Evolutionary conservation across 2,113 vertebrate species (phyloP).

Genomic region (Potamarius usumacintae): DNA sequence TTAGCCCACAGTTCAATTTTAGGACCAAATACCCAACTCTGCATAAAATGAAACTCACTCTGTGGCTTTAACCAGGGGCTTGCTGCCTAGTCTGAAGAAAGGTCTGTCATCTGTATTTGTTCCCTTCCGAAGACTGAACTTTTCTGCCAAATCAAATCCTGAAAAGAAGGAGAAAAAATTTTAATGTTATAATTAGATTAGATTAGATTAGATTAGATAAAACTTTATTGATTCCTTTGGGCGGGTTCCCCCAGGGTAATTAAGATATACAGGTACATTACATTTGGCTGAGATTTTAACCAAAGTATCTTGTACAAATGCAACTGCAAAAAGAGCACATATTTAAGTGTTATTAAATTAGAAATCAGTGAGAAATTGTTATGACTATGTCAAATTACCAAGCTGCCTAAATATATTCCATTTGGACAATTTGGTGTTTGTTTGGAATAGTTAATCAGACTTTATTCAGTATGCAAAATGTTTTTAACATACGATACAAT

Average conservation of each 20-base stretch:
- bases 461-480: background rate
- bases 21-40: background rate
- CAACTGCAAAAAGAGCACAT: background rate
- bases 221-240: no score
- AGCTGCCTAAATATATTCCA: background rate
- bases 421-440: background rate
- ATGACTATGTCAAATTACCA: background rate
- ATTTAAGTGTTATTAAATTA: background rate
- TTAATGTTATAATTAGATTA: background rate
- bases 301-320: background rate
- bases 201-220: background rate
- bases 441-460: background rate
- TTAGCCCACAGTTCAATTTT: background rate
- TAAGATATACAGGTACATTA: background rate
- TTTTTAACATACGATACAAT: conserved; percentile 1
- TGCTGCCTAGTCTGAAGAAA: conserved; percentile 86
- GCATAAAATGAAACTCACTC: conserved; percentile 70
- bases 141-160: conserved; percentile 93
- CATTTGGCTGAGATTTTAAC: background rate
- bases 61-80: conserved; percentile 85
- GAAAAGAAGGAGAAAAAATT: conserved; percentile 30
- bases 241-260: no score
- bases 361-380: background rate
- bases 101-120: conserved; percentile 78
- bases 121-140: conserved; percentile 83